Evolutionary conservation across 2,113 vertebrate species (phyloP), one percentile per base, ranked within the genome.

Genomic region (Melospiza georgiana): DNA sequence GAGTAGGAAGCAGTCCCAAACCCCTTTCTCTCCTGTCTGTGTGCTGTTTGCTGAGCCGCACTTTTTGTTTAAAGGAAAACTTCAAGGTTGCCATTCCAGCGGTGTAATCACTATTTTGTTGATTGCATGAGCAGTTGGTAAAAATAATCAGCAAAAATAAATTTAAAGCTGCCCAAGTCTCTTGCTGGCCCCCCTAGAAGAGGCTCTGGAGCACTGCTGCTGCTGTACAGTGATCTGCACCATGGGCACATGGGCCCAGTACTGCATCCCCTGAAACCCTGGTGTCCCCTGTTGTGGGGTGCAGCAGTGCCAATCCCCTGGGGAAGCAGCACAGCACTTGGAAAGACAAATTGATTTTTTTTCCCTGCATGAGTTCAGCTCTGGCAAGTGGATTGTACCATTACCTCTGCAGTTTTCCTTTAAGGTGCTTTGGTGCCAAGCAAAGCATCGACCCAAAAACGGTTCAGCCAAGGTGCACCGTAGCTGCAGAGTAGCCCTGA

Each of bases 11-110:
- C 65, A 43, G 44, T 39, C 43, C 31, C 35, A 78, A 41, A 15
- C 5, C 21, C 33, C 5, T 84, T n/a, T 27, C 68, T 33, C 51
- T 57, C 10, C 66, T 73, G 33, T 23, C 69, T n/a, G 0, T 21
- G 1, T 41, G 11, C 30, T 43, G 2, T 59, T 49, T 63, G 51
- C 8, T 21, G 76, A 89, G 28, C 39, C 3, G 4, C 59, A 0
- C n/a, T 33, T 54, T 30, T 55, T 52, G 55, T 43, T 83, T 89
- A 96, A 95, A 97, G 96, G 97, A 97, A 94, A 96, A 93, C 96
- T 87, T 44, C 77, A 33, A 91, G 27, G 24, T 18, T 57, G 2
- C 5, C 6, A 1, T 30, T 48, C 24, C 1, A 20, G 48, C 2
- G 17, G 33, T 12, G 6, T 17, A 24, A 33, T 48, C 75, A 25